Percentiles rank a stretch among this genome's conserved stretches.
phyloP scores from a whole-genome alignment of 2,797 vertebrate genomes.

The Acrossocheilus wenchowensis region DNA sequence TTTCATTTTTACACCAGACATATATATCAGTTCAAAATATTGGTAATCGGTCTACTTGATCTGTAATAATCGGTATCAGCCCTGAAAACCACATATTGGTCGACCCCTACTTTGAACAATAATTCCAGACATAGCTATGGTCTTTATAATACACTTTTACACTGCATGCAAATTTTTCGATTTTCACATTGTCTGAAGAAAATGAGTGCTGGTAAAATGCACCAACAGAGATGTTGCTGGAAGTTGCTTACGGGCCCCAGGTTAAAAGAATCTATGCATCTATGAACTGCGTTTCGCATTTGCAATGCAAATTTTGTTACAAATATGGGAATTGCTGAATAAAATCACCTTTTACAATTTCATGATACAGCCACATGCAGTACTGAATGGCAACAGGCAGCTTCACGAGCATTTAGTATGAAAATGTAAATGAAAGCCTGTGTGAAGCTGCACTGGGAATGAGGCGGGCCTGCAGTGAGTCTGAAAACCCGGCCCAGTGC shows the following conservation, averaged over 20 bases:
- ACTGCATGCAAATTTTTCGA: not conserved
- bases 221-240: not conserved
- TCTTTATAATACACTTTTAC: not conserved
- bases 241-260: not conserved
- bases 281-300: not conserved
- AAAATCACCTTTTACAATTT: not conserved
- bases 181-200: not conserved
- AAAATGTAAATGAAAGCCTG: not conserved
- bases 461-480: constrained; percentile 53
- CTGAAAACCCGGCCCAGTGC: constrained; percentile 74
- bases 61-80: too few relatives aligned
- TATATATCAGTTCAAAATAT: too few relatives aligned
- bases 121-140: not conserved
- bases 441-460: not conserved
- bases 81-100: too few relatives aligned
- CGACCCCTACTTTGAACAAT: not conserved
- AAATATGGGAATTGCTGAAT: not conserved
- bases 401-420: not conserved
- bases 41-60: not conserved
- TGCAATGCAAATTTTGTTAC: not conserved
- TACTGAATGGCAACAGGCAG: not conserved
- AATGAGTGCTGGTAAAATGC: not conserved
- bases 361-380: not conserved
- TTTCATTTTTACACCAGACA: too few relatives aligned
- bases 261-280: not conserved